phyloP scores from a whole-genome alignment of 2,113 vertebrate species.

The Microcebus ravelobensis region DNA sequence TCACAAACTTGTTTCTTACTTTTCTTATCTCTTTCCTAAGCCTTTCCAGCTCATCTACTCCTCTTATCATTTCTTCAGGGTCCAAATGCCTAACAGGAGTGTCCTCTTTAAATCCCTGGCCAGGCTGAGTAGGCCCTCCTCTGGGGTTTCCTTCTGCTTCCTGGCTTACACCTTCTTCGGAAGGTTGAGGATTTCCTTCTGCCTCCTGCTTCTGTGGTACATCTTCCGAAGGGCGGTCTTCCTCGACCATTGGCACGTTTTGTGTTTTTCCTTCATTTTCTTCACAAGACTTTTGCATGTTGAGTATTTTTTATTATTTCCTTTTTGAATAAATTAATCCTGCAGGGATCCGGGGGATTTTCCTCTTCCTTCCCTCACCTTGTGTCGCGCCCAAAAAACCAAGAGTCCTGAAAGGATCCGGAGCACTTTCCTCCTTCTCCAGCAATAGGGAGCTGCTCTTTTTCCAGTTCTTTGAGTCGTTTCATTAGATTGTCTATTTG shows the following conservation, averaged over 20 bases:
- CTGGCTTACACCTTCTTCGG: constrained; percentile 33
- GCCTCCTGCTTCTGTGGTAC: constrained; percentile 45
- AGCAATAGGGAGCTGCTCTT: constrained; percentile 44
- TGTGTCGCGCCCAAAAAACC: constrained; percentile 11
- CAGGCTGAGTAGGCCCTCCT: constrained; percentile 1
- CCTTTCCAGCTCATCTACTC: constrained; percentile 79
- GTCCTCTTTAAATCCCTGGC: constrained; percentile 58
- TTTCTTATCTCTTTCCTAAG: constrained; percentile 81
- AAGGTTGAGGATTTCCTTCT: constrained; percentile 48
- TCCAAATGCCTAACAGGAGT: constrained; percentile 69
- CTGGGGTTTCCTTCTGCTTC: constrained; percentile 50
- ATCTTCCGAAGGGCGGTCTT: constrained; percentile 47
- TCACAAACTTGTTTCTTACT: constrained; percentile 79
- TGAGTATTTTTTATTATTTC: constrained; percentile 49
- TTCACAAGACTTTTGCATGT: constrained; percentile 73
- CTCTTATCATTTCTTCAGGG: constrained; percentile 77
- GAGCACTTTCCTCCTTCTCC: constrained; percentile 28
- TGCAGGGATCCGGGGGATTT: constrained; percentile 55
- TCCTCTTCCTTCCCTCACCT: constrained; percentile 53
- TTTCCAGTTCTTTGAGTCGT: no score
- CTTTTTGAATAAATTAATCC: constrained; percentile 57
- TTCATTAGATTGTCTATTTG: no score
- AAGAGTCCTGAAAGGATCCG: constrained; percentile 60
- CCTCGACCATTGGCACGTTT: constrained; percentile 59
- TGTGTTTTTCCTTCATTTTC: constrained; percentile 67